Evolutionary conservation across 2,113 vertebrate species (phyloP).

Genomic region (Callorhinus ursinus): DNA sequence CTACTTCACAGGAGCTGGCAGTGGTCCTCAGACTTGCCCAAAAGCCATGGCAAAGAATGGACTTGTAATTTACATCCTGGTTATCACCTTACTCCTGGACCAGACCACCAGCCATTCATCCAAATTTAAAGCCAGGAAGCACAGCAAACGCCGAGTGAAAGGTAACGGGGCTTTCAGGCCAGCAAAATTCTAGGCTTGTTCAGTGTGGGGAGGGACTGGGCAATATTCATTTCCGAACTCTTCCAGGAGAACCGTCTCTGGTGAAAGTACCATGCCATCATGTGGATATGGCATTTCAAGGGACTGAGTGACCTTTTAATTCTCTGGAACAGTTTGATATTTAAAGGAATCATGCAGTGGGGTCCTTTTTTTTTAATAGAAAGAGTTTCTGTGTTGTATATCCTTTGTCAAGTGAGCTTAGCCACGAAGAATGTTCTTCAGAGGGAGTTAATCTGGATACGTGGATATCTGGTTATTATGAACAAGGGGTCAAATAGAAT

Average conservation of each 20-base stretch:
- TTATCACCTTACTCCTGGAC: conserved; percentile 86
- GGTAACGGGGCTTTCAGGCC: conserved; percentile 78
- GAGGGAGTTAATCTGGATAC: not conserved
- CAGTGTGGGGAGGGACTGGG: not conserved
- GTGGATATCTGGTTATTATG: not conserved
- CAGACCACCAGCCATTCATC: conserved; percentile 81
- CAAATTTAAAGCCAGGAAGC: conserved; percentile 85
- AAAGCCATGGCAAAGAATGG: conserved; percentile 85
- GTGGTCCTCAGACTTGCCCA: not conserved
- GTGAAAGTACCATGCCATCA: too few relatives aligned
- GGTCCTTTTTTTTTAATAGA: not conserved
- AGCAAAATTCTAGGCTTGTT: not conserved
- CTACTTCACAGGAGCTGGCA: not conserved
- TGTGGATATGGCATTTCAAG: not conserved
- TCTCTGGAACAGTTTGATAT: not conserved
- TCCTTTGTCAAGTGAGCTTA: not conserved
- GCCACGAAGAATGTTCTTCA: not conserved
- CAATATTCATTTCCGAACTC: accelerated
- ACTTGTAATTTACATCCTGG: conserved; percentile 82
- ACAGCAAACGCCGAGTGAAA: conserved; percentile 89
- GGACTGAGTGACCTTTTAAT: not conserved
- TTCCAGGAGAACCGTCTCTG: not conserved
- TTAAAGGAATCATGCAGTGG: not conserved
- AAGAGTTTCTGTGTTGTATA: not conserved
- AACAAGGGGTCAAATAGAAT: not conserved